phyloP scores from a whole-genome alignment of 2,113 vertebrate genomes.

The Tamias sibiricus region DNA sequence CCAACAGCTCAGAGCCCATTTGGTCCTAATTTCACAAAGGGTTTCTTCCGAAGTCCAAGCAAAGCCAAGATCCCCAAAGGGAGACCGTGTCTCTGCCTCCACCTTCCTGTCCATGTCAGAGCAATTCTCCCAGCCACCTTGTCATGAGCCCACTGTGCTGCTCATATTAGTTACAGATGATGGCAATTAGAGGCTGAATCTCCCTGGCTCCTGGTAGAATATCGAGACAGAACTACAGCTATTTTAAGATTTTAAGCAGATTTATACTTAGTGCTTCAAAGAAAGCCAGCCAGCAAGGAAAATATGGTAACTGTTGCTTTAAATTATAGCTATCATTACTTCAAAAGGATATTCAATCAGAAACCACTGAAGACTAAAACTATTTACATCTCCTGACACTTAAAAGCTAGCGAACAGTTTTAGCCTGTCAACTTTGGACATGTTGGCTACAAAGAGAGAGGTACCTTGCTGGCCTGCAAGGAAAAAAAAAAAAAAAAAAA shows the following conservation, averaged over 20 bases:
- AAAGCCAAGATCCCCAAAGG: constrained; percentile 74
- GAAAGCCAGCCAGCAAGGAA: constrained; percentile 86
- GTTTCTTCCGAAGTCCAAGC: constrained; percentile 72
- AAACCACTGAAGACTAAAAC: constrained; percentile 86
- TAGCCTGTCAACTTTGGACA: constrained; percentile 83
- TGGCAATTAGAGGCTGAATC: constrained; percentile 87
- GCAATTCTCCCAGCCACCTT: constrained; percentile 81
- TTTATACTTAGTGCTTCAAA: constrained; percentile 90
- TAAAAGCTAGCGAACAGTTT: constrained; percentile 86
- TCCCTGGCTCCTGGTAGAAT: constrained; percentile 82
- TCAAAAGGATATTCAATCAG: constrained; percentile 91
- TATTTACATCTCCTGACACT: constrained; percentile 88
- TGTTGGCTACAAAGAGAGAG: constrained; percentile 68
- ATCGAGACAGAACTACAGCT: constrained; percentile 82
- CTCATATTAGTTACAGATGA: constrained; percentile 89
- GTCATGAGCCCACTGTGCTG: constrained; percentile 80
- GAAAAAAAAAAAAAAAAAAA: constrained; percentile 80
- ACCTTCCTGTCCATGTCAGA: constrained; percentile 81
- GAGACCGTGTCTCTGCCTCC: constrained; percentile 72
- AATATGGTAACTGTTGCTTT: constrained; percentile 92
- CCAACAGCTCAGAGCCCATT: constrained; percentile 29
- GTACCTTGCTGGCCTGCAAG: constrained; percentile 65
- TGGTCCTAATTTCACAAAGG: constrained; percentile 78
- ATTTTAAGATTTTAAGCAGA: constrained; percentile 89
- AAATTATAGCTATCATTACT: constrained; percentile 92